Evolutionary conservation across 1,140 invertebrate genomes (phyloP).

Genomic region (Heliothis virescens): DNA sequence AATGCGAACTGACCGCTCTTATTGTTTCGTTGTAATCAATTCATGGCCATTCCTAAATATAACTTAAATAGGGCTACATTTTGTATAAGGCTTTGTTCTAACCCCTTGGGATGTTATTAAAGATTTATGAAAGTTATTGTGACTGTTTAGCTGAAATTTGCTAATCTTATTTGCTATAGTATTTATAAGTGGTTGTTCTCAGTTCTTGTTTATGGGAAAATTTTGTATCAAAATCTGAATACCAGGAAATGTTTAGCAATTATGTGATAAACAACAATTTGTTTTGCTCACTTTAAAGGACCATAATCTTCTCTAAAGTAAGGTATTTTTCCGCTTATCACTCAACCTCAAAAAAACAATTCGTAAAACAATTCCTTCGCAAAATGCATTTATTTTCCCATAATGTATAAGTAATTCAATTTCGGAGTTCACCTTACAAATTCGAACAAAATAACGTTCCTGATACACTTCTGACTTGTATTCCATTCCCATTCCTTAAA

Average conservation of each 20-base stretch:
- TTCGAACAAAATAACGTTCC: constrained; percentile 21
- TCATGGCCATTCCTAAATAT: constrained; percentile 19
- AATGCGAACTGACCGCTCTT: constrained; percentile 27
- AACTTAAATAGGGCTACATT: constrained; percentile 1
- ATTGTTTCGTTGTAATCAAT: constrained; percentile 37
- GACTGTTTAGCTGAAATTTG: too few species aligned
- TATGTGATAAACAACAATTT: too few species aligned
- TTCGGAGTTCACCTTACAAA: constrained; percentile 24
- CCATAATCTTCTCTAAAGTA: not conserved
- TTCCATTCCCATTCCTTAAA: constrained; percentile 26
- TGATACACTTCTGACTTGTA: constrained; percentile 37
- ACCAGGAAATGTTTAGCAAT: too few species aligned
- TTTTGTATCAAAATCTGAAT: too few species aligned
- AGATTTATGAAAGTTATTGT: too few species aligned
- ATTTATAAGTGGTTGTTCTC: too few species aligned
- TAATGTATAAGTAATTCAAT: constrained; percentile 20
- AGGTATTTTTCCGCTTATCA: too few species aligned
- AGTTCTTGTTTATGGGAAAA: too few species aligned
- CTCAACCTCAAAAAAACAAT: not conserved
- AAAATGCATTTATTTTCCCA: constrained; percentile 6
- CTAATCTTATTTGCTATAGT: too few species aligned
- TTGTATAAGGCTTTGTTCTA: not conserved
- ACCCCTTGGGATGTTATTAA: not conserved
- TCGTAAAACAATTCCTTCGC: not conserved
- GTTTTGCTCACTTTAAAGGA: too few species aligned